These are phyloP conservation scores for Corythornis cristatus DNA, from an alignment of 2,113 vertebrate genomes.

Conservation along the genomic window DNA sequence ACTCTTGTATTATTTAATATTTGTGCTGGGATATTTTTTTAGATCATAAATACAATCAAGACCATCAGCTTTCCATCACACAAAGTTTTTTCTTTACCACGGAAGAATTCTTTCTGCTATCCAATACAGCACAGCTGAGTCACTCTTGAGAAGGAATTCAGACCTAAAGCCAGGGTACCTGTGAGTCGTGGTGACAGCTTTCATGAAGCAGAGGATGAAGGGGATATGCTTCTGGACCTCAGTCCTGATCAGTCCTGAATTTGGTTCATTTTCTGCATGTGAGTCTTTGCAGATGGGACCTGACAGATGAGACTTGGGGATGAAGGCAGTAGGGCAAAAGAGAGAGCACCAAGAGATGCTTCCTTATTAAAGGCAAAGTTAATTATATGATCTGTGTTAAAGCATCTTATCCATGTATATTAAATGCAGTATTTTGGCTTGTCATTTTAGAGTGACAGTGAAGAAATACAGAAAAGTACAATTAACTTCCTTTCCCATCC, in stretches of 20 bases:
- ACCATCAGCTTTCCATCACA: background rate
- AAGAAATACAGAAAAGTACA: background rate
- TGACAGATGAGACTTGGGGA: background rate
- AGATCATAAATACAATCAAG: conserved; percentile 3
- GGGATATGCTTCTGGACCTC: background rate
- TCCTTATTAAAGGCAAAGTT: background rate
- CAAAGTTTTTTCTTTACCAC: background rate
- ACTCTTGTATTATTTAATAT: background rate
- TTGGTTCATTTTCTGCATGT: background rate
- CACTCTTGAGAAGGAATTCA: background rate
- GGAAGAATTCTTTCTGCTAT: background rate
- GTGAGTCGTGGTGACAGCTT: background rate
- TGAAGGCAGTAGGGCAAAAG: background rate
- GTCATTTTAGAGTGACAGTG: background rate
- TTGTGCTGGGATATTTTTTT: background rate
- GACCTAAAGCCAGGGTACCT: background rate
- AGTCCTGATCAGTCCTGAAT: background rate
- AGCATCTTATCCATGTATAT: background rate
- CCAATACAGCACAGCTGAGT: background rate
- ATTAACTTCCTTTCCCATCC: background rate
- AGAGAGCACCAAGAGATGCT: background rate
- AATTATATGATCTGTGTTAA: background rate
- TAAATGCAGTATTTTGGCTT: background rate
- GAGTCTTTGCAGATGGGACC: background rate
- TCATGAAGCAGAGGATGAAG: background rate